These are phyloP conservation scores for Apostichopus leukothele DNA, from an alignment of 53 echinoderm and acorn worm genomes.

Conservation along the genomic window DNA sequence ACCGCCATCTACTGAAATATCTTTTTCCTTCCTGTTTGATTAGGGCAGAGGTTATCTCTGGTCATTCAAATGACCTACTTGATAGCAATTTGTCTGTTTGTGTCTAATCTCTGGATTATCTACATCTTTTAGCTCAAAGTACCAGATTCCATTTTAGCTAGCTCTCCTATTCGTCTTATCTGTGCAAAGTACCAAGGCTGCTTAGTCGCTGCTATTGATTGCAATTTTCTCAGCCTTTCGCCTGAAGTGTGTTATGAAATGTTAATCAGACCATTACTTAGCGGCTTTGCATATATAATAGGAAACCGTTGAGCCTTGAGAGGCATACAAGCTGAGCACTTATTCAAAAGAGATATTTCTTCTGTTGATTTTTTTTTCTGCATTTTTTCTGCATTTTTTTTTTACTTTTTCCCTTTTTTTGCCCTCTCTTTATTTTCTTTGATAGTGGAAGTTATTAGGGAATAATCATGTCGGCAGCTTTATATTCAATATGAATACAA, in stretches of 20 bases:
- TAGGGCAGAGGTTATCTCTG: slow-evolving; percentile 8
- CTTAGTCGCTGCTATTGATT: too few relatives aligned
- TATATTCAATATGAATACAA: too few relatives aligned
- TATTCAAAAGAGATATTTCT: not conserved
- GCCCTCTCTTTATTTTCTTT: not conserved
- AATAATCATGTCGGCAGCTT: not conserved
- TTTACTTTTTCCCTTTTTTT: not conserved
- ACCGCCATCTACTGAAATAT: not conserved
- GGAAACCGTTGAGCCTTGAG: slow-evolving; percentile 8
- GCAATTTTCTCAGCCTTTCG: not conserved
- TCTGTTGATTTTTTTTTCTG: too few relatives aligned
- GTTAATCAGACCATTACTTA: not conserved
- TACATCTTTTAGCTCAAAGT: too few relatives aligned
- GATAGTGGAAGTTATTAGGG: not conserved
- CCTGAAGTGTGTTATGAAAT: not conserved
- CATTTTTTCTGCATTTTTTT: too few relatives aligned
- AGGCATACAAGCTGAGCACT: not conserved
- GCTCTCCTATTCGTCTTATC: too few relatives aligned
- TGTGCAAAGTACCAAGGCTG: too few relatives aligned
- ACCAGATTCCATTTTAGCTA: too few relatives aligned
- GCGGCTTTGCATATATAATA: slow-evolving; percentile 9
- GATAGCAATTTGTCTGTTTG: too few relatives aligned
- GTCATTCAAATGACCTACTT: slow-evolving; percentile 18
- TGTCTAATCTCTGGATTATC: too few relatives aligned
- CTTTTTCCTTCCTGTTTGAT: not conserved